Base-by-base conservation (phyloP, 2,888 invertebrate species). In the Microdon myrmicae region DNA sequence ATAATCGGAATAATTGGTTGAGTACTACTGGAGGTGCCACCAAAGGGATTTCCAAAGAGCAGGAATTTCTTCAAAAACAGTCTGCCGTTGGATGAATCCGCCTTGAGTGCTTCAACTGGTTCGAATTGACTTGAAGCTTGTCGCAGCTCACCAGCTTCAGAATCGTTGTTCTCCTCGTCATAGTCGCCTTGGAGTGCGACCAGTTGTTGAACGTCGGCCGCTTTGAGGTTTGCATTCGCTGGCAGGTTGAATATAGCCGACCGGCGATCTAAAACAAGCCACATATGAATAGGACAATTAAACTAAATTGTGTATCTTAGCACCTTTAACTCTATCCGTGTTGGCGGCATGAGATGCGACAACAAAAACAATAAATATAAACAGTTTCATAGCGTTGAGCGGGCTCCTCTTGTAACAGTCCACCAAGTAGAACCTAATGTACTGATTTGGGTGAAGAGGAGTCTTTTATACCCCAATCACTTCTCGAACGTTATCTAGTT, bases 31-130 rank as follows among this genome's bases (percentile, higher is more conserved):
- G 49, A 71, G 29, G 59, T 70, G 26, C 43, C 45, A 41, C 72
- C 64, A 34, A 74, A 76, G 38, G 73, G 51, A 12, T 75, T 75
- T 37, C 72, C 73, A 53, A 75, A 74, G n/a, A 71, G 68, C 10
- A 75, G 67, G 49, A 77, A 74, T 34, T 74, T 78, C 49, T 71
- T 74, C 3, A 75, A 56, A 49, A 77, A 78, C 14, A 77, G 58
- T 3, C 77, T 73, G 0, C 76, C 76, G 12, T 71, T 77, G 12
- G 76, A 73, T 1, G 72, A 66, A 9, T 73, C 73, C n/a, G 70
- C 67, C 28, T 61, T 70, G 13, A 68, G 59, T 2, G 37, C 25
- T 0, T 28, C 41, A 12, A 16, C 3, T 9, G 56, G 51, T 0
- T 34, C 56, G 1, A 47, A 55, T 4, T 16, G 25, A 1, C 41